Evolutionary conservation across 2,113 vertebrate species (phyloP).

Genomic region (Rhadina sibilatrix): DNA sequence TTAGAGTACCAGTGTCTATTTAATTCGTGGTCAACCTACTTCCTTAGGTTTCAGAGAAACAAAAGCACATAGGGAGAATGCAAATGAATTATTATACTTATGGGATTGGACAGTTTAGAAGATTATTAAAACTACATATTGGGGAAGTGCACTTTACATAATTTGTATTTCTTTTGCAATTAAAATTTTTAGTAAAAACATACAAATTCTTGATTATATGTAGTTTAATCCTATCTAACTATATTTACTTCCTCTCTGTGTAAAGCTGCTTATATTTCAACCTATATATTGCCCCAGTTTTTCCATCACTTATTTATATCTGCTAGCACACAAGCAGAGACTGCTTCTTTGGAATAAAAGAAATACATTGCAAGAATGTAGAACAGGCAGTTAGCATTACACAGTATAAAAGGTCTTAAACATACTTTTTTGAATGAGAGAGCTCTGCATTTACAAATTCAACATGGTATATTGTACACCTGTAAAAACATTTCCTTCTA

Average conservation of each 20-base stretch:
- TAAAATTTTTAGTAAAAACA: neutral
- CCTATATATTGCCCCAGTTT: neutral
- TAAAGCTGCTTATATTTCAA: neutral
- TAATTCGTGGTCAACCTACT: neutral
- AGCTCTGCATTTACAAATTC: neutral
- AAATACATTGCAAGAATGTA: neutral
- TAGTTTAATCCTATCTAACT: neutral
- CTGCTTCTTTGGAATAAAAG: neutral
- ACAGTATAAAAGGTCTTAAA: neutral
- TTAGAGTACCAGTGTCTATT: neutral
- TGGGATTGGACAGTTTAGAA: neutral
- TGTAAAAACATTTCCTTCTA: neutral
- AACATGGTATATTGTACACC: neutral
- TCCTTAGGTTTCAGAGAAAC: neutral
- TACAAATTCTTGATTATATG: neutral
- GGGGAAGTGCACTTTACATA: neutral
- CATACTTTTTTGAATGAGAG: neutral
- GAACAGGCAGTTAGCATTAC: neutral
- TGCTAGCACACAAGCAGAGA: neutral
- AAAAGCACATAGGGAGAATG: neutral
- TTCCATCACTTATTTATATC: neutral
- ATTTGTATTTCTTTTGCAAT: neutral
- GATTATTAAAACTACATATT: neutral
- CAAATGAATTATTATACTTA: neutral
- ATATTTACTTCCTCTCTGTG: neutral